Conservation (phyloP, 2,113 vertebrate genomes). For the Paratilapia polleni region DNA sequence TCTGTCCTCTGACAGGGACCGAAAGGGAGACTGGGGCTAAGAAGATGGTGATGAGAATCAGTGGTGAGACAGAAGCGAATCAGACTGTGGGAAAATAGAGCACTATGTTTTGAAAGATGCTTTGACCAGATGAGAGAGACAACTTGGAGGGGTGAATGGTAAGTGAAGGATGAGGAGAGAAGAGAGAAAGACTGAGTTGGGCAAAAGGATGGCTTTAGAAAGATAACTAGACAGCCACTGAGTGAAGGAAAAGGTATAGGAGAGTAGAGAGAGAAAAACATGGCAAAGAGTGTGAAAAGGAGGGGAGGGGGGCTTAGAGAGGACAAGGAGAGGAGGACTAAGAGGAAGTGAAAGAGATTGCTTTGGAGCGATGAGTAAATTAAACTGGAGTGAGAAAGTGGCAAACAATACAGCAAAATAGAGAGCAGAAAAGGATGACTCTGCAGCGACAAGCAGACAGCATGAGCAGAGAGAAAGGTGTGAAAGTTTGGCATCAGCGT, state of each 20-base stretch:
- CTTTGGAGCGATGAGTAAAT: conserved; percentile 40
- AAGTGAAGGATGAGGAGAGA: neutral
- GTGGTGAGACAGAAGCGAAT: neutral
- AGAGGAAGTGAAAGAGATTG: conserved; percentile 1
- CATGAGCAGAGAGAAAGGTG: conserved; percentile 18
- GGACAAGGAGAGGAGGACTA: neutral
- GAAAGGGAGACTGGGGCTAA: neutral
- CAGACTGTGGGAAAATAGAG: conserved; percentile 28
- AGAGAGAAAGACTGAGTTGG: neutral
- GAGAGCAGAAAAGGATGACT: conserved; percentile 25
- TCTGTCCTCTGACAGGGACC: neutral
- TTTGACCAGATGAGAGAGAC: conserved; percentile 33
- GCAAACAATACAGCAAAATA: neutral
- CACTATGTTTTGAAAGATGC: conserved; percentile 30
- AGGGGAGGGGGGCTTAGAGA: neutral
- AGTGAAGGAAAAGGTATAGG: neutral
- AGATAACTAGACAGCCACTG: conserved; percentile 26
- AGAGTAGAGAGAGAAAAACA: conserved; percentile 14
- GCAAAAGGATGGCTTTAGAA: conserved; percentile 19
- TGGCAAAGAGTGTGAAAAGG: neutral
- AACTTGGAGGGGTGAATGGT: neutral
- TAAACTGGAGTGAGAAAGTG: neutral
- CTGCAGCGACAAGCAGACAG: neutral
- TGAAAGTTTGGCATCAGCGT: conserved; percentile 25
- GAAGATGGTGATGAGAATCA: conserved; percentile 34